Base-by-base conservation (phyloP, 2,797 vertebrate genomes). In the Mus minutoides region DNA sequence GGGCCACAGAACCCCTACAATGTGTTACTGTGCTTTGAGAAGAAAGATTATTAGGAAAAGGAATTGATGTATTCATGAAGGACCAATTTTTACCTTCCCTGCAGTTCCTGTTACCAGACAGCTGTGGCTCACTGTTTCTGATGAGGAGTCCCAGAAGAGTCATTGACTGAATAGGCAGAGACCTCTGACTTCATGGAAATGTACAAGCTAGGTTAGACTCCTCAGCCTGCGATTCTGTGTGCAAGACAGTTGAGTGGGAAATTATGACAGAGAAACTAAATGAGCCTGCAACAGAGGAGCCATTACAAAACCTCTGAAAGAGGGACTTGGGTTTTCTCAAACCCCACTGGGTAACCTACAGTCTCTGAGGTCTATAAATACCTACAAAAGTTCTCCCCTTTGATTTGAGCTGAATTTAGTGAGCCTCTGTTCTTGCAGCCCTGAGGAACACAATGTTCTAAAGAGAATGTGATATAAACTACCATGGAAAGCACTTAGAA, bases 161-260 rank as follows among this genome's bases (percentile, higher is more conserved):
- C 12, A 5, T 29, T 46, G 17, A 24, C 17, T 67, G 60, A 21
- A 56, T 86, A 88, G 16, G 17, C 84, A 92, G 58, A 90, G 54
- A 96, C 49, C 1, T 91, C 46, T 87, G 46, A 34, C 58, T 91
- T 88, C 19, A 29, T 29, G 37, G 52, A 92, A 90, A 86, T 31
- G 46, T 19, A 4, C 37, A 78, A 90, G 14, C 46, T 79, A 13
- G 69, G 49, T 29, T 26, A 21, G 34, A 69, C 19, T 83, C 31
- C 22, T 89, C 86, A 79, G 26, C 67, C 13, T 79, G 58, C 13
- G 13, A 60, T 56, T 80, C 88, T 60, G 19, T 49, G 54, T 19
- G 37, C 49, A 93, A 94, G 22, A 88, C 75, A 71, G 94, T 37
- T 24, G 24, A 90, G 60, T 6, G 52, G 40, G 80, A 91, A 75